phyloP scores from a whole-genome alignment of 2,888 invertebrate species.

The Cordilura impudica region DNA sequence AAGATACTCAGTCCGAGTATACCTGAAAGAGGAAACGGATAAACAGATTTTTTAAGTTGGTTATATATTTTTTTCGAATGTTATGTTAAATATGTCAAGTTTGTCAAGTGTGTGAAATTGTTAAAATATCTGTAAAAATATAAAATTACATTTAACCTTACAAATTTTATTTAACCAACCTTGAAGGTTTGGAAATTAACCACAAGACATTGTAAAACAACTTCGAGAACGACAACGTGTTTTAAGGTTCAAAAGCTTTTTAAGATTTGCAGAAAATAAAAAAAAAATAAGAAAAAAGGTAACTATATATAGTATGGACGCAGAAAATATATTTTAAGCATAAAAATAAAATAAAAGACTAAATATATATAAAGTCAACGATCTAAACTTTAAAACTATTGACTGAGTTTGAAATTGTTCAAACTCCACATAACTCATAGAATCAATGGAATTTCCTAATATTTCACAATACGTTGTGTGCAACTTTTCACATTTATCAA shows the following conservation, averaged over 20 bases:
- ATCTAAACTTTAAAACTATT: too few species aligned
- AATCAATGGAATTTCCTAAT: too few species aligned
- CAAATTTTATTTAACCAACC: conserved; percentile 76
- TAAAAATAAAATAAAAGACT: too few species aligned
- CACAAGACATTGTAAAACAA: conserved; percentile 83
- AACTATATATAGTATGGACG: too few species aligned
- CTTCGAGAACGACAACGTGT: conserved; percentile 84
- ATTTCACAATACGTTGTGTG: too few species aligned
- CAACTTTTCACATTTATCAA: too few species aligned
- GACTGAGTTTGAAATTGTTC: too few species aligned
- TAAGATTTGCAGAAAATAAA: conserved; percentile 80
- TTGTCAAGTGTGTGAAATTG: conserved; percentile 5
- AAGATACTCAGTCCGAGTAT: not conserved
- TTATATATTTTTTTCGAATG: conserved; percentile 10
- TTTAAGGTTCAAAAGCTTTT: conserved; percentile 83
- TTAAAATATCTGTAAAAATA: conserved; percentile 17
- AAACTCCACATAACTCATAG: too few species aligned
- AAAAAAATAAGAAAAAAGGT: conserved; percentile 13
- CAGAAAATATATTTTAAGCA: too few species aligned
- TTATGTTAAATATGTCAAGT: conserved; percentile 15
- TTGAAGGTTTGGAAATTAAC: conserved; percentile 85
- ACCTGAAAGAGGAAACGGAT: conserved; percentile 17
- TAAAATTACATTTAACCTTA: too few species aligned
- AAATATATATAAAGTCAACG: too few species aligned
- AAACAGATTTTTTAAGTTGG: not conserved